Percentiles rank a stretch among this genome's conserved stretches.
These are phyloP conservation scores for Sarcophilus harrisii DNA, from an alignment of 2,797 vertebrate species.

Conservation along the genomic window DNA sequence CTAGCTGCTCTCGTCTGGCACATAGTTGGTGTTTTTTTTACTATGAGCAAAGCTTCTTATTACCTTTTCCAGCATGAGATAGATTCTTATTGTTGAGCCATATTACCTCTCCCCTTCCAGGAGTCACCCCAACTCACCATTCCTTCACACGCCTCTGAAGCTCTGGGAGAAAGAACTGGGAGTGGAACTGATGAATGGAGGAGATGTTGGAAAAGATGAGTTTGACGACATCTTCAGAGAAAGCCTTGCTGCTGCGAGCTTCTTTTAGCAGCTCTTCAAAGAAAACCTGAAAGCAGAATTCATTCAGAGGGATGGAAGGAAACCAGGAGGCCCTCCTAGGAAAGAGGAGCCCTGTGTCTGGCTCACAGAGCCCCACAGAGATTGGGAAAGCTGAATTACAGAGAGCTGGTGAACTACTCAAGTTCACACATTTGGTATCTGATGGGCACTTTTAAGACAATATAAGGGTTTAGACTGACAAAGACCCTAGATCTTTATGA, in stretches of 20 bases:
- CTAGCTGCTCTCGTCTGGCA: too few species aligned
- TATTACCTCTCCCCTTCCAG: not conserved
- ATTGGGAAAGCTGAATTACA: fast-evolving
- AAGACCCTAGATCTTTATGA: not conserved
- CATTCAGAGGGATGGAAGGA: not conserved
- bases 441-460: not conserved
- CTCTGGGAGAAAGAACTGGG: constrained; percentile 92
- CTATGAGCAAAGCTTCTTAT: not conserved
- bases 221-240: constrained; percentile 90
- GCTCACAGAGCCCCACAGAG: not conserved
- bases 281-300: constrained; percentile 87
- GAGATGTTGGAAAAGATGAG: constrained; percentile 95
- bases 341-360: not conserved
- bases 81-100: too few species aligned
- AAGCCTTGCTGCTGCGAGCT: constrained; percentile 86
- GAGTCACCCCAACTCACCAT: constrained; percentile 85
- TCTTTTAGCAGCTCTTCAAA: constrained; percentile 89
- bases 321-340: not conserved
- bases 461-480: not conserved
- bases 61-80: not conserved
- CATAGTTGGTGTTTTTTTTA: too few species aligned
- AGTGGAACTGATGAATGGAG: constrained; percentile 93
- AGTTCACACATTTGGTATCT: not conserved
- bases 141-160: constrained; percentile 89
- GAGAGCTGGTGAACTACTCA: not conserved